Base-by-base conservation (phyloP, 1,140 invertebrate genomes). In the Nautilus pompilius region DNA sequence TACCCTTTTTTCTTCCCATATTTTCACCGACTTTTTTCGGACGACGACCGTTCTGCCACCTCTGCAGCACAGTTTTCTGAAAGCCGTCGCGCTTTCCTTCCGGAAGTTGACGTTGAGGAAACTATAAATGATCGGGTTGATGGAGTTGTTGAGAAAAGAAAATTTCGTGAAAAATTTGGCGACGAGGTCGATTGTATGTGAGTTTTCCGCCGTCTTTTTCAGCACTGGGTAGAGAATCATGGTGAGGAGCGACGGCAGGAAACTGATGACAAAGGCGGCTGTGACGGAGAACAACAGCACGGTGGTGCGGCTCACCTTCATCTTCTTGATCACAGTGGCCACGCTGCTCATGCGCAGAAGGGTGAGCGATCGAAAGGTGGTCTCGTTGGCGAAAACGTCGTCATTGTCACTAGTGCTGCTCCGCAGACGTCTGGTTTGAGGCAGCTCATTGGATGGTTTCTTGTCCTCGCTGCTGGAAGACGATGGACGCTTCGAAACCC, bases 91-190 rank as follows among this genome's bases (percentile, higher is more conserved):
- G 1, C 76, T 61, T 48, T 79, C 74, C 45, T 62, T 63, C 29
- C 78, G 49, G 60, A 80, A 81, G 24, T 72, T 73, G 22, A 60
- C 62, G 66, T 81, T 81, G 70, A 81, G 75, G 56, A 79, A 78
- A 2, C 74, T 77, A 63, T 81, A 81, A 8, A 81, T 78, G 22
- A 81, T 67, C 0, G 79, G 78, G 45, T 81, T 81, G 5, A 76
- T 74, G 5, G 75, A 74, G 63, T 78, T 79, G 63, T 81, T 80
- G 20, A 79, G 62, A 48, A 81, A 81, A 49, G 77, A 80, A 24
- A 76, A 46, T 36, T 80, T 78, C 51, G 76, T 78, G 13, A 78
- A 20, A n/a, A 75, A 64, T 22, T 26, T 66, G 53, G 74, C 69
- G 20, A 56, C 29, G 5, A 46, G 48, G 0, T 75, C 58, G 8